A percentile compares a stretch with the other conserved stretches of the same genome.
phyloP scores from a whole-genome alignment of 53 echinoderm and acorn worm species.

The Hippasteria phrygiana region DNA sequence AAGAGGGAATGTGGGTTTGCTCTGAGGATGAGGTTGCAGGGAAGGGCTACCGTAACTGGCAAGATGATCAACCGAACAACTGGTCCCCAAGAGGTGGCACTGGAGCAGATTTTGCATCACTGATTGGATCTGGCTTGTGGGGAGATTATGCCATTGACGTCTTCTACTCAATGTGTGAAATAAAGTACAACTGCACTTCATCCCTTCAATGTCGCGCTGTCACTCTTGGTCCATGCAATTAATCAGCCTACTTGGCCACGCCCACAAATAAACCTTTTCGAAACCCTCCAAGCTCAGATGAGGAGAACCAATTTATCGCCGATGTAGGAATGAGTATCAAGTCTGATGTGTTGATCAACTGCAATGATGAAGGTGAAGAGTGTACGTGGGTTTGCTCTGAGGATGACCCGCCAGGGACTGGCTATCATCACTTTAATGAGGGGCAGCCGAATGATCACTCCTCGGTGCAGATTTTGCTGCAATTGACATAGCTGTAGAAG shows the following conservation, averaged over 20 bases:
- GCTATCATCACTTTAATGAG: neutral
- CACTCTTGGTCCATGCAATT: neutral
- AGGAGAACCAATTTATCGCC: conserved; percentile 7
- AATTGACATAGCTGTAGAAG: no score
- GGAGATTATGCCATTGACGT: neutral
- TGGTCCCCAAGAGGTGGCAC: neutral
- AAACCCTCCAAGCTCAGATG: conserved; percentile 20
- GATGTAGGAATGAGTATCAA: neutral
- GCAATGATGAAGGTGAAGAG: neutral
- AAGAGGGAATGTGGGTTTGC: neutral
- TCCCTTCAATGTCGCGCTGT: neutral
- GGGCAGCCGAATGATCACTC: neutral
- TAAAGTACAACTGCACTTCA: neutral
- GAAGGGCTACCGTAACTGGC: conserved; percentile 1
- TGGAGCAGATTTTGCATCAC: neutral
- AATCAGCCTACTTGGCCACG: neutral
- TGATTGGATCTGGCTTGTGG: neutral
- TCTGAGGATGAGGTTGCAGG: neutral
- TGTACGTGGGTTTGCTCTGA: neutral
- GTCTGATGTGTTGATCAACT: neutral
- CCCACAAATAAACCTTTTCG: no score
- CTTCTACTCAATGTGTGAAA: neutral
- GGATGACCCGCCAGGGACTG: neutral
- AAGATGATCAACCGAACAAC: neutral
- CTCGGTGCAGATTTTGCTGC: conserved; percentile 2